Base-by-base conservation (phyloP, 1,140 invertebrate genomes). In the Nymphalis io region DNA sequence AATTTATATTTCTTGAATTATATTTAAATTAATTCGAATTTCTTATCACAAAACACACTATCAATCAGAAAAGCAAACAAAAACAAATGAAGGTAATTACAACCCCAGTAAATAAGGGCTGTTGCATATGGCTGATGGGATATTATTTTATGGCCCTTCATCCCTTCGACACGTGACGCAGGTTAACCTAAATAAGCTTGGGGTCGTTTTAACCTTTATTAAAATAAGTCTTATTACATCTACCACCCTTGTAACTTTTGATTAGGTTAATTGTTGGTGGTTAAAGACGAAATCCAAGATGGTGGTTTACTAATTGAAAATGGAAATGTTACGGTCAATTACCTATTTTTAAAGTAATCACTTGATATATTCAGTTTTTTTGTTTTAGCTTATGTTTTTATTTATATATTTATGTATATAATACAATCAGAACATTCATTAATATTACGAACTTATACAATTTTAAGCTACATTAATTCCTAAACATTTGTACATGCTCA, bases 171-270 rank as follows among this genome's bases (percentile, higher is more conserved):
- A 62, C 62, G 68, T 70, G 64, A 55, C 64, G 68, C 46, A 70
- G 61, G 68, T 65, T 70, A 64, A 60, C 68, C 68, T 70, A 70
- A 70, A 70, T 70, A 70, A 70, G 61, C 68, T 64, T 60, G 46
- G 68, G 61, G 68, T 51, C 53, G 42, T 60, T 64, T 65, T 51
- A 70, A 63, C 61, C 55, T 64, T 70, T 70, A 68, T 68, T 68
- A 53, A 66, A 66, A 66, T 38, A 63, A 39, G 23, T 33, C 44
- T 48, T 48, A 33, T 61, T 61, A 23, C 33, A 27, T 39, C 33
- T 6, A 18, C 59, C 44, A 20, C 65, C 58, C 62, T 64, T 57
- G 38, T 51, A 64, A 64, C 62, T 64, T 64, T 57, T 27, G 62
- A 64, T 64, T 38, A 53, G 42, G 48, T 63, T 63, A 63, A 64